A percentile compares a stretch with the other conserved stretches of the same genome.
phyloP scores from a whole-genome alignment of 2,888 invertebrate genomes.

The Muschampia plurimacula region DNA sequence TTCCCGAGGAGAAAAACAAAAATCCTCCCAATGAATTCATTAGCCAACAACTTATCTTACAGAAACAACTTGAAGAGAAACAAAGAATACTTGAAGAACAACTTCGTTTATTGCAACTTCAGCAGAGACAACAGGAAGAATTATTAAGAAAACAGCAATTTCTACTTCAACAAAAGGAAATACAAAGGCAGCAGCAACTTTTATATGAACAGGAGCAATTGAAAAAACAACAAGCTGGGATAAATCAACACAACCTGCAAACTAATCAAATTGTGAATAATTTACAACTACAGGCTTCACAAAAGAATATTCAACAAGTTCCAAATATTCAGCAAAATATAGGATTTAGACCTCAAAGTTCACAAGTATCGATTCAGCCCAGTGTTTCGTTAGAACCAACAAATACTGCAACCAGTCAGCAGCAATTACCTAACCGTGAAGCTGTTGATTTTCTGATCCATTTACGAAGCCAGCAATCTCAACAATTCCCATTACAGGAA shows the following conservation, averaged over 20 bases:
- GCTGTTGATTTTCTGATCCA: slow-evolving; percentile 83
- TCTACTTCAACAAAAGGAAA: slow-evolving; percentile 79
- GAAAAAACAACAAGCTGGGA: slow-evolving; percentile 60
- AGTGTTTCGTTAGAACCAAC: slow-evolving; percentile 72
- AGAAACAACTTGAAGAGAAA: slow-evolving; percentile 87
- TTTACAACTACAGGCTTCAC: slow-evolving; percentile 57
- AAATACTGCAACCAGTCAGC: slow-evolving; percentile 74
- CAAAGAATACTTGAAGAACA: slow-evolving; percentile 90
- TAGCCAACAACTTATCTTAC: slow-evolving; percentile 69
- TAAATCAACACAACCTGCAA: slow-evolving; percentile 67
- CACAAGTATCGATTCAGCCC: slow-evolving; percentile 80
- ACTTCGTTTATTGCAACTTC: slow-evolving; percentile 87
- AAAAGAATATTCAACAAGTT: slow-evolving; percentile 65
- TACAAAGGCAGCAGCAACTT: slow-evolving; percentile 67
- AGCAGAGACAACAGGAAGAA: slow-evolving; percentile 89
- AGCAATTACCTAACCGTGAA: slow-evolving; percentile 86
- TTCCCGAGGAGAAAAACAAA: slow-evolving; percentile 51
- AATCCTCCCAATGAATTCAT: slow-evolving; percentile 62
- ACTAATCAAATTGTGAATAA: slow-evolving; percentile 64
- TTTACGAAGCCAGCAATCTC: slow-evolving; percentile 73
- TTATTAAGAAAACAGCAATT: slow-evolving; percentile 88
- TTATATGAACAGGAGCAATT: slow-evolving; percentile 60
- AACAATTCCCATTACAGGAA: slow-evolving; percentile 78
- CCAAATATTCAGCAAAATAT: slow-evolving; percentile 60
- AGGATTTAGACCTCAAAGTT: slow-evolving; percentile 59